Conservation (phyloP, 2,888 invertebrate species). For the Ormyrus pomaceus region DNA sequence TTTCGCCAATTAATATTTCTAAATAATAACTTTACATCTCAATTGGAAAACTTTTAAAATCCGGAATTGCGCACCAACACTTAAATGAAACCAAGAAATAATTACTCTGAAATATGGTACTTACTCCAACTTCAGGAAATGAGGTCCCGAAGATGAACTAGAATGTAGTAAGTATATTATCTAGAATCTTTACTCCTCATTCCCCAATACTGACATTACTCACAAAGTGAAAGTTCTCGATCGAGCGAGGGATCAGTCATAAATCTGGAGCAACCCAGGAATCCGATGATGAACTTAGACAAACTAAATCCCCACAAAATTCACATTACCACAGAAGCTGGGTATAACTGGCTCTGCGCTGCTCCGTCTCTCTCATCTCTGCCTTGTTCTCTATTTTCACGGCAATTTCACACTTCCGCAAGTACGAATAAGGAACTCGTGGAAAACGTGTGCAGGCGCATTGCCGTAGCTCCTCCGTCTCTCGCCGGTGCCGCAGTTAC, state of each 20-base stretch:
- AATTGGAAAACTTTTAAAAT: too few species aligned
- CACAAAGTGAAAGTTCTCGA: neutral
- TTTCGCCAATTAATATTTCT: too few species aligned
- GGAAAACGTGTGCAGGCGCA: constrained; percentile 25
- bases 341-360: constrained; percentile 26
- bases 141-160: too few species aligned
- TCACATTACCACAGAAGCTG: neutral
- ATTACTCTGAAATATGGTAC: too few species aligned
- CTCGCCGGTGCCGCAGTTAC: constrained; percentile 24
- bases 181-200: too few species aligned
- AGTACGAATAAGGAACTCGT: constrained; percentile 49
- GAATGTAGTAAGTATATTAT: too few species aligned
- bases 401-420: constrained; percentile 54
- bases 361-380: neutral
- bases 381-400: constrained; percentile 49
- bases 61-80: too few species aligned
- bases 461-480: neutral
- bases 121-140: too few species aligned
- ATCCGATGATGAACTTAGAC: constrained; percentile 2
- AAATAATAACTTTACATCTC: too few species aligned
- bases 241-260: neutral
- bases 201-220: neutral
- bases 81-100: too few species aligned
- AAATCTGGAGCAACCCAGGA: constrained; percentile 1
- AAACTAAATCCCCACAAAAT: constrained; percentile 13